Base-by-base conservation (phyloP, 2,888 invertebrate genomes). In the Andrena fulva region DNA sequence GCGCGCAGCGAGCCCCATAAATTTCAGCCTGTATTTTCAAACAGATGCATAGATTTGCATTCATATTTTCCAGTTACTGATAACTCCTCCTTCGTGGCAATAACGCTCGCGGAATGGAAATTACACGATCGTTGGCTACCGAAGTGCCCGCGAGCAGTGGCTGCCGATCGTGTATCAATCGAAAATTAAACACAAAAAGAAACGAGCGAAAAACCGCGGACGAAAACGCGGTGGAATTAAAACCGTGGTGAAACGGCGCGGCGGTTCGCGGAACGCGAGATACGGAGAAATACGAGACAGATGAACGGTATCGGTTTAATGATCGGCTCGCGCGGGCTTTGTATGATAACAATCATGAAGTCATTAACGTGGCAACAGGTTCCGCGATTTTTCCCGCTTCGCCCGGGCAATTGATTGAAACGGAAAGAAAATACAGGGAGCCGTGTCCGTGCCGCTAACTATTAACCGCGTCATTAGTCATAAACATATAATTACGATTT, bases 341-440 rank as follows among this genome's bases (percentile, higher is more conserved):
- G 77, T 27, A 52, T 54, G 82, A 80, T 86, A 85, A 85, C 85
- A 87, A 87, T 87, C 85, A 80, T 79, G 52, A 77, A 86, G 85
- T 87, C 87, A 87, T 87, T 87, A 87, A 74, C 74, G 67, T 77
- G 73, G 78, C 80, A 88, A 88, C 88, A 88, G 88, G 88, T 88
- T 88, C 80, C 81, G 71, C 77, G 72, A 80, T 85, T 82, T 88
- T 74, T 24, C 64, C 54, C 59, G 56, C 29, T 56, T 71, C 56
- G 35, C 50, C 59, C 54, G 56, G 85, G 82, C 86, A 84, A 88
- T 87, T 82, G 86, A 88, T 88, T 80, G 84, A 77, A 80, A 82
- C 75, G 73, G 77, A 81, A 85, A 84, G 87, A 85, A 85, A 87
- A 88, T 84, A 87, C 87, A 72, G 74, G 88, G 74, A 88, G 88